These are phyloP conservation scores for Thermophis baileyi DNA, from an alignment of 2,113 vertebrate genomes.

Conservation along the genomic window DNA sequence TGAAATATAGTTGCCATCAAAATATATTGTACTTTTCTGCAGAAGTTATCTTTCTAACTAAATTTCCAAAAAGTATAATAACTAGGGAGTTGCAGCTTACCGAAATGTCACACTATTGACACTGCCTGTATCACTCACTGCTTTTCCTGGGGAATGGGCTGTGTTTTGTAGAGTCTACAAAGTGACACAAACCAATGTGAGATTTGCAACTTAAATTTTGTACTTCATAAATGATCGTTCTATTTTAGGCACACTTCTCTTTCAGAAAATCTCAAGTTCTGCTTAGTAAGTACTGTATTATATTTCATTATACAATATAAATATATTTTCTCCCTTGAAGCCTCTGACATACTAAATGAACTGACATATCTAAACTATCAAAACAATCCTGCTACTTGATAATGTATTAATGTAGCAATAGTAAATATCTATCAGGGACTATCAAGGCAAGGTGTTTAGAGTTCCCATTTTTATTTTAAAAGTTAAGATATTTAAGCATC, in stretches of 20 bases:
- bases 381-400: background rate
- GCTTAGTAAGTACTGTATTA: background rate
- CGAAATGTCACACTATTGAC: constrained; percentile 54
- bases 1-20: background rate
- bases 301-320: background rate
- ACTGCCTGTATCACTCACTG: constrained; percentile 54
- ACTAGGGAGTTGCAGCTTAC: constrained; percentile 53
- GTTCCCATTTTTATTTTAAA: background rate
- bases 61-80: background rate
- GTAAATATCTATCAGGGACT: background rate
- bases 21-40: background rate
- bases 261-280: background rate
- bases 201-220: background rate
- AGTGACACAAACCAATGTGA: background rate
- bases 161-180: constrained; percentile 54
- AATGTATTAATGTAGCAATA: background rate
- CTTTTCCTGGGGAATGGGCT: constrained; percentile 68
- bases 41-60: background rate
- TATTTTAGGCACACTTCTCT: background rate
- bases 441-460: background rate
- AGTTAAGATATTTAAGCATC: background rate
- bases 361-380: background rate
- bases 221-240: constrained; percentile 2
- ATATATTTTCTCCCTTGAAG: background rate
- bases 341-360: background rate